Evolutionary conservation across 92 coral and sea anemone genomes (phyloP), one percentile per base, ranked within the genome.

Genomic region (Pocillopora meandrina): DNA sequence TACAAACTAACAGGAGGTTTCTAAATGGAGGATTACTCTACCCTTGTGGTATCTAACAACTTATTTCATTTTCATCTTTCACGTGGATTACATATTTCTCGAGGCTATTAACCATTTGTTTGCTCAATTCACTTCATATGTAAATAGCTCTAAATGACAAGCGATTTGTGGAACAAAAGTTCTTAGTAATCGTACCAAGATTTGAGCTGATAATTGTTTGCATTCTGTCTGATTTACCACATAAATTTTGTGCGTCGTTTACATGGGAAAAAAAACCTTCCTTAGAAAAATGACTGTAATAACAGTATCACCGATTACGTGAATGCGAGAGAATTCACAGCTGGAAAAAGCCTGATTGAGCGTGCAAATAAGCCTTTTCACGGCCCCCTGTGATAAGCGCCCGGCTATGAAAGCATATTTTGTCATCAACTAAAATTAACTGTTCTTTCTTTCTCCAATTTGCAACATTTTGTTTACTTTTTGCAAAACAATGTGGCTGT

Each of bases 301-400:
- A 78, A 20, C 11, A 19, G 56, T 31, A 23, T 16, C 12, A 17
- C 57, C 9, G 26, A 33, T 17, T 16, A 26, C 9, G 64, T 80
- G 57, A 56, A 20, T 21, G 74, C 34, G 58, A 65, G 63, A 58
- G 69, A 68, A 56, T 70, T 35, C 85, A 19, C 85, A 81, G 85
- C 68, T 81, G 76, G 85, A 81, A 6, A 36, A 16, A 10, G 3
- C 15, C 76, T 74, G 49, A 5, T 21, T 21, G 18, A 52, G 56
- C 18, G 42, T 36, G 74, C 20, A 65, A 18, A 20, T n/a, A 34
- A 19, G 56, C 42, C 76, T 70, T 56, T 80, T 18, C 20, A 31
- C 21, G 55, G 14, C 70, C 74, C 74, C 56, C 20, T 36, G 47
- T 11, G 9, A 34, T 19, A 70, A 14, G 9, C 56, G 36, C 26